Evolutionary conservation across 2,113 vertebrate species (phyloP).

Genomic region (Hydropotes inermis): DNA sequence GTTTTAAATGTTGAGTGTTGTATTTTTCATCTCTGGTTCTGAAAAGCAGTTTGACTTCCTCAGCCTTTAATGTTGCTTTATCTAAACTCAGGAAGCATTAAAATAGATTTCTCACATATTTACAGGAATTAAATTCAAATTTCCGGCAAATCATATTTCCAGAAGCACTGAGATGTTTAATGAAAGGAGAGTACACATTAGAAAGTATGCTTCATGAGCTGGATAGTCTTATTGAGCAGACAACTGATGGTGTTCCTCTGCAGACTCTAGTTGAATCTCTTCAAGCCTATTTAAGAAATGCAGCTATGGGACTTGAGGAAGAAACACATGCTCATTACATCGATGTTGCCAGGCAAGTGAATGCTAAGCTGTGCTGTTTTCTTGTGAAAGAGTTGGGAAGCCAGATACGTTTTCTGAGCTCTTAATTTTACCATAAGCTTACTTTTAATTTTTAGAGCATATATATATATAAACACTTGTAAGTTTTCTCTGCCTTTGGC

Average conservation of each 20-base stretch:
- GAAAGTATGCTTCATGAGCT: slow-evolving; percentile 94
- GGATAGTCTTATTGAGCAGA: slow-evolving; percentile 94
- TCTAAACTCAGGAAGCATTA: slow-evolving; percentile 38
- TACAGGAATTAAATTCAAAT: slow-evolving; percentile 96
- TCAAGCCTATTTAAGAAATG: slow-evolving; percentile 88
- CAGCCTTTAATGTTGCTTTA: not conserved
- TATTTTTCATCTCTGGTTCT: not conserved
- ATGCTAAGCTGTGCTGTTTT: not conserved
- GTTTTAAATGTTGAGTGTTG: not conserved
- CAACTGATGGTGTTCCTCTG: slow-evolving; percentile 91
- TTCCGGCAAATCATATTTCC: slow-evolving; percentile 99
- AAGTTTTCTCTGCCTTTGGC: not conserved
- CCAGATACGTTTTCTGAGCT: not conserved
- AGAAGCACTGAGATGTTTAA: slow-evolving; percentile 94
- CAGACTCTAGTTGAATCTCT: slow-evolving; percentile 91
- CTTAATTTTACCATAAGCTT: not conserved
- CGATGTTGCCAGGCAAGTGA: slow-evolving; percentile 90
- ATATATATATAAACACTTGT: not conserved
- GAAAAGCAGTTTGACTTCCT: not conserved
- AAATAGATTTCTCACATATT: slow-evolving; percentile 32
- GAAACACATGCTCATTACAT: slow-evolving; percentile 92
- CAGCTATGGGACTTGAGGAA: slow-evolving; percentile 90
- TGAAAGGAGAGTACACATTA: slow-evolving; percentile 95
- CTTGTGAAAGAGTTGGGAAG: not conserved
- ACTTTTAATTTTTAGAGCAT: not conserved